phyloP scores from a whole-genome alignment of 2,113 vertebrate species.

The Kryptolebias marmoratus region DNA sequence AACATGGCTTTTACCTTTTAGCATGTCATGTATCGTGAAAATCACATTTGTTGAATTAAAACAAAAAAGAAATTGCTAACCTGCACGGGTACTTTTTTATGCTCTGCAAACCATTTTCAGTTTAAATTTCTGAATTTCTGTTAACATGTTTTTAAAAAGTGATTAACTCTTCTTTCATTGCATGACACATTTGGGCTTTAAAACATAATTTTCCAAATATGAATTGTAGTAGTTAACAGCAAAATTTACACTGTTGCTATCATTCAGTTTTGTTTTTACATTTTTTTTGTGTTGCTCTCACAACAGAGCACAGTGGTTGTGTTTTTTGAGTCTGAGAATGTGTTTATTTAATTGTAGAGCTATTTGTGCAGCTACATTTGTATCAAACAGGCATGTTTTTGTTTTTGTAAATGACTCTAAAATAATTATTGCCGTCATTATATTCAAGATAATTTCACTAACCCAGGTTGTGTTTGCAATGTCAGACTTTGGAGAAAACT shows the following conservation, averaged over 20 bases:
- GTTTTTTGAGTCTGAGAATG: conserved; percentile 21
- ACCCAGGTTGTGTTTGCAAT: conserved; percentile 3
- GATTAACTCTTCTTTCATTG: no score
- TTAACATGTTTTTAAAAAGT: no score
- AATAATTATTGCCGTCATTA: conserved; percentile 29
- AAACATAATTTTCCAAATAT: not conserved
- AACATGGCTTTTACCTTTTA: not conserved
- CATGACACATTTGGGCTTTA: no score
- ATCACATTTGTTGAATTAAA: no score
- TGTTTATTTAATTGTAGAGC: conserved; percentile 34
- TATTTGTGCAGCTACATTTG: conserved; percentile 35
- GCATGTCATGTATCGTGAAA: not conserved
- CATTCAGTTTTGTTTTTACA: conserved; percentile 7
- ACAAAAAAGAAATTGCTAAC: no score
- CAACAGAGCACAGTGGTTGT: conserved; percentile 20
- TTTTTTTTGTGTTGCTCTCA: conserved; percentile 3
- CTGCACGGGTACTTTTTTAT: not conserved
- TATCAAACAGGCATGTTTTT: not conserved
- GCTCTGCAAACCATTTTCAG: not conserved
- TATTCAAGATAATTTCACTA: conserved; percentile 20
- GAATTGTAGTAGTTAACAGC: conserved; percentile 3
- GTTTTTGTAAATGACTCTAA: conserved; percentile 11
- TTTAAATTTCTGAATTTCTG: not conserved
- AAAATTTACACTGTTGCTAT: conserved; percentile 16
- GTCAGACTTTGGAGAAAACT: not conserved